phyloP scores from a whole-genome alignment of 1,140 invertebrate genomes.

The Ips nitidus region DNA sequence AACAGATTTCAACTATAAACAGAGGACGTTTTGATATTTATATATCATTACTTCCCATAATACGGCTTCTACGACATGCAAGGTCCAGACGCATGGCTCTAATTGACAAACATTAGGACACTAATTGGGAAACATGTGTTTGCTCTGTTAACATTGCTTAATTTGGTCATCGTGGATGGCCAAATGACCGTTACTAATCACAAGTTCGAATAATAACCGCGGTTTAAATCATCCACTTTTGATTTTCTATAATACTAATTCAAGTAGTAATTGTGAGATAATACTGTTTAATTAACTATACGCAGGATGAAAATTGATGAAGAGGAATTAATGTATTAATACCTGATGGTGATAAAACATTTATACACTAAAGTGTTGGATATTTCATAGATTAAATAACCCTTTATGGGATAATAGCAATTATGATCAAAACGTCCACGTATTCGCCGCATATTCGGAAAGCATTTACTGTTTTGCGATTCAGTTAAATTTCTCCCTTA shows the following conservation, averaged over 20 bases:
- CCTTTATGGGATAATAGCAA: conserved; percentile 8
- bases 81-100: conserved; percentile 19
- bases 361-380: conserved; percentile 2
- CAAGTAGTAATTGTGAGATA: too few relatives aligned
- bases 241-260: too few relatives aligned
- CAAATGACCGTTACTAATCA: neutral
- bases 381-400: neutral
- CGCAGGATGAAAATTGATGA: too few relatives aligned
- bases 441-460: conserved; percentile 6
- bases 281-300: too few relatives aligned
- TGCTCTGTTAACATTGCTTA: conserved; percentile 31
- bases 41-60: too few relatives aligned
- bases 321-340: too few relatives aligned
- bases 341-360: neutral
- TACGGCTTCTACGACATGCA: neutral
- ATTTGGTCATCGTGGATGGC: neutral
- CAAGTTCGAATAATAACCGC: too few relatives aligned
- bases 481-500: conserved; percentile 8
- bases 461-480: conserved; percentile 6
- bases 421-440: neutral
- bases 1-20: too few relatives aligned
- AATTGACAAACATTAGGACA: conserved; percentile 31
- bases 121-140: conserved; percentile 34
- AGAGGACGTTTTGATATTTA: too few relatives aligned
- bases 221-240: neutral